A percentile compares a stretch with the other conserved stretches of the same genome.
These are phyloP conservation scores for Kryphioiulus occultus DNA, from an alignment of 2,888 invertebrate species.

Conservation along the genomic window DNA sequence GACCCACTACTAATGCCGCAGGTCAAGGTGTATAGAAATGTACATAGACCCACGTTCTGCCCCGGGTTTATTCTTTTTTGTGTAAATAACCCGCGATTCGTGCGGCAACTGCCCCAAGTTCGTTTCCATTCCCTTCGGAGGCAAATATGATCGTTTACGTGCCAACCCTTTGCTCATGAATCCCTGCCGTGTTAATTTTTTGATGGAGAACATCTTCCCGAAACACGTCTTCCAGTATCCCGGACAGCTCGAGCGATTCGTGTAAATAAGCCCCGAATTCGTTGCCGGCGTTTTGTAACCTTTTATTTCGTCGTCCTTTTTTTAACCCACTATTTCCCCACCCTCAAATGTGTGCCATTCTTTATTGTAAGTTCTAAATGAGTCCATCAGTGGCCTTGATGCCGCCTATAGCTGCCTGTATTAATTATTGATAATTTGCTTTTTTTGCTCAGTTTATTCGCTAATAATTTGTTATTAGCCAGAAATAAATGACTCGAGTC, in stretches of 20 bases:
- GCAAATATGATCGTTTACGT: conserved; percentile 6
- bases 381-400: neutral
- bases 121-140: neutral
- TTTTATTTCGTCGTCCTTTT: neutral
- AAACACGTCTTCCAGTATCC: neutral
- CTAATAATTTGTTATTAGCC: neutral
- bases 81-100: neutral
- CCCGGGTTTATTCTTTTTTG: neutral
- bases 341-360: conserved; percentile 9
- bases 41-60: neutral
- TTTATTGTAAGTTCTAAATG: neutral
- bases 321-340: neutral
- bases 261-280: conserved; percentile 6
- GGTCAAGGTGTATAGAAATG: conserved; percentile 13
- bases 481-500: conserved; percentile 12
- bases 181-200: conserved; percentile 12
- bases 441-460: neutral
- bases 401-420: neutral
- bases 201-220: conserved; percentile 12
- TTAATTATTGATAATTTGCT: conserved; percentile 23
- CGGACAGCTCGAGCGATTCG: conserved; percentile 23
- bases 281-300: neutral
- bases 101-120: neutral
- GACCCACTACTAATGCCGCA: neutral
- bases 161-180: conserved; percentile 12